Evolutionary conservation across 2,888 invertebrate species (phyloP).

Genomic region (Thera obeliscata): DNA sequence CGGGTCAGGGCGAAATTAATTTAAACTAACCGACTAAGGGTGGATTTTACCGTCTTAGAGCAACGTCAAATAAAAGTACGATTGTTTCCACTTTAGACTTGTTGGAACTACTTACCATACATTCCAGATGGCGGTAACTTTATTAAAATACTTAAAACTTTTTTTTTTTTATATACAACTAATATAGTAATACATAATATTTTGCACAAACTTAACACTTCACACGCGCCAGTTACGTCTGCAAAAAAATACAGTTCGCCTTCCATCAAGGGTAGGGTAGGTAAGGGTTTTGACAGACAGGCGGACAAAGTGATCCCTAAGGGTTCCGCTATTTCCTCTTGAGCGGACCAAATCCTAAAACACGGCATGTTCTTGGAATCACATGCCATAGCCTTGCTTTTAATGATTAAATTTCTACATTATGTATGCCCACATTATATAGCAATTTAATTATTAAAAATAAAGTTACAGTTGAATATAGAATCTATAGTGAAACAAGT

Average conservation of each 20-base stretch:
- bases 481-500: no score
- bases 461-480: no score
- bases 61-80: no score
- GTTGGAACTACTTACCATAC: no score
- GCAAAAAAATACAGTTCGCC: not conserved
- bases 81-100: no score
- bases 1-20: constrained; percentile 79
- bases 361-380: not conserved
- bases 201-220: constrained; percentile 2
- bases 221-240: not conserved
- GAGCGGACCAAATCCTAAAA: not conserved
- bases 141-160: no score
- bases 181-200: not conserved
- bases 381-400: not conserved
- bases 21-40: constrained; percentile 75
- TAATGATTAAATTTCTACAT: no score
- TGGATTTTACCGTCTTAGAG: constrained; percentile 53
- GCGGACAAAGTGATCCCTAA: constrained; percentile 7
- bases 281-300: constrained; percentile 3
- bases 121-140: no score
- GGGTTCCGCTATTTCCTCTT: constrained; percentile 2
- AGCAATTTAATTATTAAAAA: no score
- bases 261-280: not conserved
- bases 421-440: no score
- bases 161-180: no score